These are phyloP conservation scores for Dromococcyx pavoninus DNA, from an alignment of 2,797 vertebrate genomes.

Conservation along the genomic window DNA sequence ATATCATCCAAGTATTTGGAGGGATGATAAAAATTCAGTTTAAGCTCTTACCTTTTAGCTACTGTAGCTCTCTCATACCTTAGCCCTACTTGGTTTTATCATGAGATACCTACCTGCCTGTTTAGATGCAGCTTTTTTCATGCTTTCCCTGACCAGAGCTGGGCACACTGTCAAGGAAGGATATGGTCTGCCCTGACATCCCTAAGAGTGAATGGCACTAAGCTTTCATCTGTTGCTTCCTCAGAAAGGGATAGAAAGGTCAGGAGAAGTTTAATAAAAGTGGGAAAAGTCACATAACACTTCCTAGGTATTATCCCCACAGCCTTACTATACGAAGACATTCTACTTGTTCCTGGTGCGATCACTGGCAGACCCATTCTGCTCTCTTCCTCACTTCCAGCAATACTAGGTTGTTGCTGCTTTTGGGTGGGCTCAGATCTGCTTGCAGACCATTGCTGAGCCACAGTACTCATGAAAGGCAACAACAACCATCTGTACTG, in stretches of 20 bases:
- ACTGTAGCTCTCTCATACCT: neutral
- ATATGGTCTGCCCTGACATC: neutral
- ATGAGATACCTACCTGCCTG: neutral
- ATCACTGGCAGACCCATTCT: too few species aligned
- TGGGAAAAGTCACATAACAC: neutral
- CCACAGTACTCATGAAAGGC: neutral
- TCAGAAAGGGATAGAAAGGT: neutral
- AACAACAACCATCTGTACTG: neutral
- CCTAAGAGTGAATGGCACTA: neutral
- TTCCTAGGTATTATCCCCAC: neutral
- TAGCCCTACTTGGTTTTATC: neutral
- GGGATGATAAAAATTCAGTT: neutral
- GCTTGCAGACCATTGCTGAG: neutral
- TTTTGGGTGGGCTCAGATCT: neutral
- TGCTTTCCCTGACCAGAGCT: neutral
- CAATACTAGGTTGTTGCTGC: neutral
- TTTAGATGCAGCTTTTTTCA: neutral
- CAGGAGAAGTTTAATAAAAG: neutral
- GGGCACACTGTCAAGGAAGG: neutral
- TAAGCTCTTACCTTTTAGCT: neutral
- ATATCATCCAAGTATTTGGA: neutral
- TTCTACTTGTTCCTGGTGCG: neutral
- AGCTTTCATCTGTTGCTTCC: neutral
- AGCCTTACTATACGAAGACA: accelerated
- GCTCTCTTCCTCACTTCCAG: neutral